phyloP scores from a whole-genome alignment of 2,797 vertebrate genomes.

The Molossus alvarezi region DNA sequence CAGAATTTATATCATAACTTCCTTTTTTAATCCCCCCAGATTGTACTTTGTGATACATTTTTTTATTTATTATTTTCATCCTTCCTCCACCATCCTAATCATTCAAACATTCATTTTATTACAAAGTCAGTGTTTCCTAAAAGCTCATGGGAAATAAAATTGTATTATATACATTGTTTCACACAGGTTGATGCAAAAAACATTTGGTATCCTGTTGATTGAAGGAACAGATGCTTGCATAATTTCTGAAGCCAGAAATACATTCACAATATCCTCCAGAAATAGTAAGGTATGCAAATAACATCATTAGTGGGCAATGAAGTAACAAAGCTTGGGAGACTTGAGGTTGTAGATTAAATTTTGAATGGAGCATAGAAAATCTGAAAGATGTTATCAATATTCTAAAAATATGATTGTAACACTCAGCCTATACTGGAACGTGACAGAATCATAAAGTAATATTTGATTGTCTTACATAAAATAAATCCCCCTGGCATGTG shows the following conservation, averaged over 20 bases:
- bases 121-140: constrained; percentile 60
- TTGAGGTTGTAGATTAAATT: constrained; percentile 56
- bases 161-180: constrained; percentile 82
- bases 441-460: background rate
- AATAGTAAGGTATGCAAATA: constrained; percentile 85
- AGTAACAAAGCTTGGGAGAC: constrained; percentile 71
- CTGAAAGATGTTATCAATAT: background rate
- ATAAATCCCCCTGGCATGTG: background rate
- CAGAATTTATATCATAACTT: background rate
- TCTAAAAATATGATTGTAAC: constrained; percentile 9
- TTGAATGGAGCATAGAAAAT: constrained; percentile 71
- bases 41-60: constrained; percentile 28
- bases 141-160: constrained; percentile 56
- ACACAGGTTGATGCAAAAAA: constrained; percentile 84
- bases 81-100: background rate
- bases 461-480: constrained; percentile 5
- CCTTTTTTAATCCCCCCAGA: background rate
- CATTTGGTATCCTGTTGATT: constrained; percentile 87
- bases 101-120: constrained; percentile 36
- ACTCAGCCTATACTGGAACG: background rate
- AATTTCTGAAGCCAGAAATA: constrained; percentile 86
- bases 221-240: constrained; percentile 89
- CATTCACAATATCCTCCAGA: constrained; percentile 82
- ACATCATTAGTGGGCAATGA: constrained; percentile 65
- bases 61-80: background rate